Evolutionary conservation across 2,797 vertebrate genomes (phyloP).

Genomic region (Tangara arthus): DNA sequence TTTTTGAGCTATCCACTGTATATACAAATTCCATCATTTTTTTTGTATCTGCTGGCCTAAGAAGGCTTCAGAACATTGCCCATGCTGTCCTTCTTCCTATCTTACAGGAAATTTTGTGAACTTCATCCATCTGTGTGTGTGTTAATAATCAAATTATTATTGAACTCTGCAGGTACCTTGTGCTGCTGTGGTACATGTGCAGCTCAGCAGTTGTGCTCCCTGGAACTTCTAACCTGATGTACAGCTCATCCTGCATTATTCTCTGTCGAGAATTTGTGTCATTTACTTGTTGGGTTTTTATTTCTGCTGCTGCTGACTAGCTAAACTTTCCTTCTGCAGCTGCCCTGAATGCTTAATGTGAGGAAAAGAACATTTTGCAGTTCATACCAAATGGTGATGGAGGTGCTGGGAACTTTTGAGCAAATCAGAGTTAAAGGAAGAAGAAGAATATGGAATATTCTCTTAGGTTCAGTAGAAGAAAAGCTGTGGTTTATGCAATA

Average conservation of each 20-base stretch:
- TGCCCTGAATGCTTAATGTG: neutral
- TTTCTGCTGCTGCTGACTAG: neutral
- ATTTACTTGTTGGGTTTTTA: neutral
- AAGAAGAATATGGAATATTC: neutral
- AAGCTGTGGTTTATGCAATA: neutral
- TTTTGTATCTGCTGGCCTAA: neutral
- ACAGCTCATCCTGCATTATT: neutral
- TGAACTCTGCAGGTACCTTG: neutral
- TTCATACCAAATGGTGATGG: neutral
- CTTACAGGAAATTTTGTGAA: neutral
- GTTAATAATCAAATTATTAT: neutral
- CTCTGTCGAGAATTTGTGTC: neutral
- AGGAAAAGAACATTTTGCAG: neutral
- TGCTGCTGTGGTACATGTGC: neutral
- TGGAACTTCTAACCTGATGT: neutral
- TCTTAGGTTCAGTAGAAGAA: neutral
- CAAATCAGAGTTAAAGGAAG: neutral
- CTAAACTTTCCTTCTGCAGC: neutral
- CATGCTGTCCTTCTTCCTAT: neutral
- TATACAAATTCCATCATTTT: neutral
- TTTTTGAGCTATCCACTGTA: neutral
- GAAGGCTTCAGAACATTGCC: neutral
- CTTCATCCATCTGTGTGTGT: neutral
- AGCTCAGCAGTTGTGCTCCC: neutral
- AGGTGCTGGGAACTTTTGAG: neutral